These are phyloP conservation scores for Piliocolobus tephrosceles DNA, from an alignment of 2,113 vertebrate species.

Conservation along the genomic window DNA sequence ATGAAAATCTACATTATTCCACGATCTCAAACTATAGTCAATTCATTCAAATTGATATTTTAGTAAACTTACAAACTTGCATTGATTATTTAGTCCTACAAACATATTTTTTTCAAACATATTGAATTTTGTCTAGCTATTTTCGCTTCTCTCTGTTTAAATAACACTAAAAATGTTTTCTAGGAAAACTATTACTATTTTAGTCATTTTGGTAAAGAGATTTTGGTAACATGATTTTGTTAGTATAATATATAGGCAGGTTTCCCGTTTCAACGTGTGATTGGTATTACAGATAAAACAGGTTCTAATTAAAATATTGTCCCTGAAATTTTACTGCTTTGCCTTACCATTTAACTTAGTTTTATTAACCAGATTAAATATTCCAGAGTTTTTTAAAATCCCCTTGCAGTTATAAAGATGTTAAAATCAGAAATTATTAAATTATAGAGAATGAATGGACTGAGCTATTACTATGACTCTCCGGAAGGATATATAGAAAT, in stretches of 20 bases:
- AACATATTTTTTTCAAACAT: background rate
- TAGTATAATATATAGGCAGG: background rate
- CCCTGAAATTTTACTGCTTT: conserved; percentile 31
- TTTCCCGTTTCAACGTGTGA: background rate
- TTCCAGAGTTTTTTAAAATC: background rate
- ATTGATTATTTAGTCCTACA: background rate
- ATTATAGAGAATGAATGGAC: background rate
- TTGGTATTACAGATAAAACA: background rate
- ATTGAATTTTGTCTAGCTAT: background rate
- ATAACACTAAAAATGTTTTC: background rate
- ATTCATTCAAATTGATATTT: background rate
- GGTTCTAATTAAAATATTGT: conserved; percentile 6
- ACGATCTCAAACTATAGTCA: background rate
- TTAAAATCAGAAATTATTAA: conserved; percentile 39
- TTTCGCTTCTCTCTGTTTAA: background rate
- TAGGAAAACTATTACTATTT: background rate
- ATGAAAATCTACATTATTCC: background rate
- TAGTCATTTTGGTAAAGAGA: background rate
- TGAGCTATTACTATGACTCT: background rate
- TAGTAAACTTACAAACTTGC: background rate
- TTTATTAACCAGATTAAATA: conserved; percentile 35
- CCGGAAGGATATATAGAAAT: conserved; percentile 31
- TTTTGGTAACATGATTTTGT: background rate
- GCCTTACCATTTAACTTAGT: conserved; percentile 36
- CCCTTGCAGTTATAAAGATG: background rate